Evolutionary conservation across 2,888 invertebrate species (phyloP), one percentile per base, ranked within the genome.

Genomic region (Dexiosoma caninum): DNA sequence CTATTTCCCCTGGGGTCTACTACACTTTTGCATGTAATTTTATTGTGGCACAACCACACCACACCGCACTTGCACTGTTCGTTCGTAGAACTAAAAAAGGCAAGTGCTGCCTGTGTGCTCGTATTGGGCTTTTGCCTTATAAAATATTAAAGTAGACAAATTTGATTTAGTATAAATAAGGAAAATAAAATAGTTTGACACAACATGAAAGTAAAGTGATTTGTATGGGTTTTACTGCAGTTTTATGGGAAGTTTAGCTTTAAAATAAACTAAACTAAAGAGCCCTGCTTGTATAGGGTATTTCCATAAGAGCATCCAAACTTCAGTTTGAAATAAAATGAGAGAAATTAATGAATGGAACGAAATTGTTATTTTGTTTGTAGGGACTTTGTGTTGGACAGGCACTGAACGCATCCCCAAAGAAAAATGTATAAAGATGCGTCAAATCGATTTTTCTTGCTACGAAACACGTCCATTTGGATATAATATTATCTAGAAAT

Each of bases 41-140:
- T 44, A 46, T 37, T 51, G 30, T n/a, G n/a, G 2, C 16, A 40
- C 12, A 30, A 66, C 2, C 23, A 46, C 27, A 27, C 37, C 21
- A 21, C 27, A 44, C 5, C 27, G 5, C 10, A 35, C 10, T 42
- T 8, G 16, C 10, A 10, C 1, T 0, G n/a, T n/a, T n/a, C n/a
- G n/a, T n/a, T n/a, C n/a, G n/a, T n/a, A n/a, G n/a, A 59, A 2
- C 16, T 9, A 12, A 21, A 40, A 51, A 14, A 40, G 49, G 35
- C 64, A 78, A 35, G 42, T 37, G 42, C 30, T 40, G 46, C 69
- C 60, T 30, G 51, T 78, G n/a, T 59, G 12, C 55, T 69, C 27
- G 57, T 40, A 21, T 42, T 59, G 19, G 42, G 19, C 40, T 32
- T 9, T 27, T 16, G 32, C 2, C 9, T 35, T 19, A 32, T 59